Evolutionary conservation across 1,140 invertebrate genomes (phyloP), one percentile per base, ranked within the genome.

Genomic region (Calliopsis andreniformis): DNA sequence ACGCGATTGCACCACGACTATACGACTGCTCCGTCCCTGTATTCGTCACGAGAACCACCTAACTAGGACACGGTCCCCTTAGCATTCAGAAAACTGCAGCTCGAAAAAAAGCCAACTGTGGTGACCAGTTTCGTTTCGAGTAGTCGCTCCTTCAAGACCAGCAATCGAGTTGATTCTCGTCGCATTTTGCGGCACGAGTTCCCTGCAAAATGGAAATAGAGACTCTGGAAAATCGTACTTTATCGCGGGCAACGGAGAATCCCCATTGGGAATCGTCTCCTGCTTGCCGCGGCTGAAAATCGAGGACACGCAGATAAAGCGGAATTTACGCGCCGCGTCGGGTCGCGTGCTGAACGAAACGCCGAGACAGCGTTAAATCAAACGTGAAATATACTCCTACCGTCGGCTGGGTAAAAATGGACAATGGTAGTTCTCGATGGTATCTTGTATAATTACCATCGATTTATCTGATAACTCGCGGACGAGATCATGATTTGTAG

Each of bases 251-350:
- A 39, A 39, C 16, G 3, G 55, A 43, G 28, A 20, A 16, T 16
- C 39, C 16, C 55, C 53, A 2, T 6, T 1, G 39, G 28, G 25
- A 47, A 45, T n/a, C 5, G 2, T 20, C 45, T 20, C 16, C 7
- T 20, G 55, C 12, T 32, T 14, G 55, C 10, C 39, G 42, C 39
- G 18, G 32, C n/a, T 43, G 55, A 25, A 25, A 70, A 70, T 61
- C 68, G 45, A 20, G 23, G 10, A 35, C 53, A n/a, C 51, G 55
- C 14, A 23, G 42, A 70, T 61, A 70, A 61, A 70, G 42, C n/a
- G 55, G 23, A 61, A 70, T 70, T 61, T 61, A 61, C 68, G 56
- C 42, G 30, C n/a, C 67, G 28, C 25, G 39, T 35, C 53, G 28
- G 67, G 45, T 69, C 43, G 55, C 42, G 55, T 45, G 39, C 55